Conservation (phyloP, 1,140 invertebrate genomes). For the Drosophila asahinai region DNA sequence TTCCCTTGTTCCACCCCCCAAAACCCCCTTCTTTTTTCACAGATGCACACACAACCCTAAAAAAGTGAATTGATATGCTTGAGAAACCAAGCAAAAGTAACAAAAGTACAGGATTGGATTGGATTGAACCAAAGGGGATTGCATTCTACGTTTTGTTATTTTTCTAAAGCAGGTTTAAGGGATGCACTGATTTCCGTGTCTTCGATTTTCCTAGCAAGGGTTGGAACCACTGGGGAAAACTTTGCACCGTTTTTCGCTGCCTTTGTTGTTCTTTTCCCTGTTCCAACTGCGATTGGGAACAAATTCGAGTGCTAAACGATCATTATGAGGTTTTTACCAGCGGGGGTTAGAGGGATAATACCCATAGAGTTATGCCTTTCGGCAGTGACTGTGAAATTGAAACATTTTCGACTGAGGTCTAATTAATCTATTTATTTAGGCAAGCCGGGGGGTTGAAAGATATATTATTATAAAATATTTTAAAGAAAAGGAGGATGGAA, state of each 20-base stretch:
- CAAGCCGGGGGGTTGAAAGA: neutral
- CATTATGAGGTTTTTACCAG: constrained; percentile 63
- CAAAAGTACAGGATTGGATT: constrained; percentile 70
- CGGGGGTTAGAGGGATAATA: constrained; percentile 12
- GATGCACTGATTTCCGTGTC: constrained; percentile 63
- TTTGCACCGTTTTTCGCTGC: constrained; percentile 28
- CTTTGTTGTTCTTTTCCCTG: constrained; percentile 50
- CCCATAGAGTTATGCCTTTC: constrained; percentile 16
- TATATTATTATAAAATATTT: neutral
- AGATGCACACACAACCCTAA: constrained; percentile 48
- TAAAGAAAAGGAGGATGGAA: neutral
- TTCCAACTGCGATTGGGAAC: constrained; percentile 30
- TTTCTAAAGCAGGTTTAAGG: constrained; percentile 6
- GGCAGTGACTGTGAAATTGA: constrained; percentile 34
- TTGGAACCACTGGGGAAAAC: constrained; percentile 45
- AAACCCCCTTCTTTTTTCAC: constrained; percentile 1
- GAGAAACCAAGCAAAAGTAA: constrained; percentile 79
- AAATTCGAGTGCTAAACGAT: constrained; percentile 78
- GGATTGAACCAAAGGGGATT: constrained; percentile 18
- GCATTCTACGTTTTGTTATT: constrained; percentile 7
- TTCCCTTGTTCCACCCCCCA: constrained; percentile 10
- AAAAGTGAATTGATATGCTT: constrained; percentile 81
- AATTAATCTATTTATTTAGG: constrained; percentile 42
- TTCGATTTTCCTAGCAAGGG: constrained; percentile 43
- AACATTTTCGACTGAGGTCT: constrained; percentile 30